A percentile compares a stretch with the other conserved stretches of the same genome.
Evolutionary conservation across 2,888 invertebrate genomes (phyloP).

Genomic region (Epinotia ramella): DNA sequence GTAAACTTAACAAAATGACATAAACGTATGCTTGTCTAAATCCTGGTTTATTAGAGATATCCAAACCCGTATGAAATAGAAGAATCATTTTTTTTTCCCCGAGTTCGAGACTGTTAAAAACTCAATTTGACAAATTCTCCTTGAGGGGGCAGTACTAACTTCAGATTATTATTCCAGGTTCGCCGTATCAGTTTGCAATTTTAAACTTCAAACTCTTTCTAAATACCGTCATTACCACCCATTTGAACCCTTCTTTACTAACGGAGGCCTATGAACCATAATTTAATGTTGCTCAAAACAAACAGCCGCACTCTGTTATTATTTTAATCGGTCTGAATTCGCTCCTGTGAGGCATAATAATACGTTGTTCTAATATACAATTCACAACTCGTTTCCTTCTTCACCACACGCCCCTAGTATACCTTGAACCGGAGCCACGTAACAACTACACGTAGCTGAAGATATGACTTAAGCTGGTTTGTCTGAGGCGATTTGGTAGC

Average conservation of each 20-base stretch:
- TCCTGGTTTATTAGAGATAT: too few species aligned
- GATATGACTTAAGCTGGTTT: background rate
- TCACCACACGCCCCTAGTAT: background rate
- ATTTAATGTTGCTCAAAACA: constrained; percentile 28
- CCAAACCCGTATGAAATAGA: too few species aligned
- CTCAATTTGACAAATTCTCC: too few species aligned
- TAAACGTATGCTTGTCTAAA: too few species aligned
- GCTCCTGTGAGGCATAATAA: constrained; percentile 19
- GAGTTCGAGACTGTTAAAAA: too few species aligned
- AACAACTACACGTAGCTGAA: background rate
- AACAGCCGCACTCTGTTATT: constrained; percentile 27
- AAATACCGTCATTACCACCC: too few species aligned
- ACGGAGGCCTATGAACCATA: constrained; percentile 8
- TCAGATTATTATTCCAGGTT: too few species aligned
- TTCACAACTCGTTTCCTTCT: background rate
- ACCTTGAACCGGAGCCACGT: background rate
- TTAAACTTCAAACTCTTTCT: too few species aligned
- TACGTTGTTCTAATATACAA: constrained; percentile 13
- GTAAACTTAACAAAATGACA: too few species aligned
- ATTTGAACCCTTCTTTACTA: background rate
- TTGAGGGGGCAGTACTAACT: too few species aligned
- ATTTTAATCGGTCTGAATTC: constrained; percentile 19
- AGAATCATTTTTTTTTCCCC: too few species aligned
- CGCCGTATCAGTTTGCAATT: too few species aligned
- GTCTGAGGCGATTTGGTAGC: background rate